phyloP scores from a whole-genome alignment of 2,797 vertebrate species.

The Molossus alvarezi region DNA sequence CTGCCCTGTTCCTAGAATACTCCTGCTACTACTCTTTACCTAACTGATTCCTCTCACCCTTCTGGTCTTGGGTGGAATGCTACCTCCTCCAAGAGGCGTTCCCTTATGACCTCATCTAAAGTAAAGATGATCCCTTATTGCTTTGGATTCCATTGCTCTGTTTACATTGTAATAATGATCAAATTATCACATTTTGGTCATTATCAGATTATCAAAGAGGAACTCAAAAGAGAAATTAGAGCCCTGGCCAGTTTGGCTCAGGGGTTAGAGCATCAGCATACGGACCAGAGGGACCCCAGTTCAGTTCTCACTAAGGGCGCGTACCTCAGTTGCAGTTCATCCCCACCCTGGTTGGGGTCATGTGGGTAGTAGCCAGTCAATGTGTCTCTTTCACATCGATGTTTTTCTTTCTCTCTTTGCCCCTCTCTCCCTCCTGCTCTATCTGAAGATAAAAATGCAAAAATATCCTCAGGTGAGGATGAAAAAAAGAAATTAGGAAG shows the following conservation, averaged over 20 bases:
- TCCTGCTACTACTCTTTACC: background rate
- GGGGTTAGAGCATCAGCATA: no score
- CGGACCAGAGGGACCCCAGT: no score
- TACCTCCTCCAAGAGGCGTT: background rate
- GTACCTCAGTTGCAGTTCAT: no score
- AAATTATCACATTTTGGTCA: background rate
- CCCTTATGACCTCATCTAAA: background rate
- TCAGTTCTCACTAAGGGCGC: no score
- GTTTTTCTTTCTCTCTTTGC: no score
- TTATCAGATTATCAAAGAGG: background rate
- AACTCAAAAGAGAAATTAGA: conserved; percentile 9
- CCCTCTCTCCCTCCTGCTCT: no score
- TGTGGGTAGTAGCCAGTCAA: no score
- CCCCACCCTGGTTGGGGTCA: no score
- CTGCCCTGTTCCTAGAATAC: background rate
- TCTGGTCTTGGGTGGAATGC: background rate
- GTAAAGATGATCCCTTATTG: background rate
- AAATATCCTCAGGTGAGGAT: no score
- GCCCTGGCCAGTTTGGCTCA: no score
- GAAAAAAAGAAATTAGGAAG: background rate
- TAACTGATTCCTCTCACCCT: background rate
- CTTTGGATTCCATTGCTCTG: background rate
- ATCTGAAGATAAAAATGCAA: no score
- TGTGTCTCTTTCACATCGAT: no score
- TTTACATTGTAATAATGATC: background rate